Evolutionary conservation across 2,888 invertebrate species (phyloP).

Genomic region (Ormia ochracea): DNA sequence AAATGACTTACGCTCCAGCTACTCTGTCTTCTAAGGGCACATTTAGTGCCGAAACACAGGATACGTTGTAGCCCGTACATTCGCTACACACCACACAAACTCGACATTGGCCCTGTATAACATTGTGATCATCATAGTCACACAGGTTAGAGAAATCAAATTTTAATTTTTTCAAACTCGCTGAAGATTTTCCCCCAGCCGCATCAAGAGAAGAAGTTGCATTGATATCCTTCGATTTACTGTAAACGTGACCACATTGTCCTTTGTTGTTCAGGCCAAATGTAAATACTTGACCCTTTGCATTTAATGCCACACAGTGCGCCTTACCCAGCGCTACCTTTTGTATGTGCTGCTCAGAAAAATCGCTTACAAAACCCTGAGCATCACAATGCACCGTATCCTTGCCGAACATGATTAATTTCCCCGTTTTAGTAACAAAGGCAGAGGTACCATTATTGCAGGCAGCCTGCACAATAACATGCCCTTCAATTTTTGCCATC

Average conservation of each 20-base stretch:
- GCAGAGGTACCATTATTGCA: conserved; percentile 97
- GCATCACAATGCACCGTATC: conserved; percentile 91
- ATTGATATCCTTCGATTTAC: conserved; percentile 76
- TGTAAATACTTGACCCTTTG: conserved; percentile 93
- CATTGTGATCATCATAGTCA: conserved; percentile 79
- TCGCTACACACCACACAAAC: conserved; percentile 91
- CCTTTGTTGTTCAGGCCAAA: conserved; percentile 99
- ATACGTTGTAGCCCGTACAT: conserved; percentile 94
- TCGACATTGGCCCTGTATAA: conserved; percentile 77
- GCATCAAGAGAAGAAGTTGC: conserved; percentile 46
- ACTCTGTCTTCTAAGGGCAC: conserved; percentile 86
- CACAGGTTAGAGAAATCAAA: conserved; percentile 75
- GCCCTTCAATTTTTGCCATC: conserved; percentile 92
- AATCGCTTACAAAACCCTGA: conserved; percentile 84
- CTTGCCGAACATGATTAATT: conserved; percentile 95
- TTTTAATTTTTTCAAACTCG: conserved; percentile 66
- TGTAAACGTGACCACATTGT: conserved; percentile 94
- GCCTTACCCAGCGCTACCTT: conserved; percentile 95
- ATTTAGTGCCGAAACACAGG: conserved; percentile 82
- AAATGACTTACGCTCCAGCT: conserved; percentile 87
- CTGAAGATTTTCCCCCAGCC: conserved; percentile 63
- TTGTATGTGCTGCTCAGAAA: conserved; percentile 84
- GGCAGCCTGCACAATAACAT: conserved; percentile 88
- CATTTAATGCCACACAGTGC: conserved; percentile 92
- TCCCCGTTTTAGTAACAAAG: conserved; percentile 92